phyloP scores from a whole-genome alignment of 2,888 invertebrate genomes.

The Hyles lineata region DNA sequence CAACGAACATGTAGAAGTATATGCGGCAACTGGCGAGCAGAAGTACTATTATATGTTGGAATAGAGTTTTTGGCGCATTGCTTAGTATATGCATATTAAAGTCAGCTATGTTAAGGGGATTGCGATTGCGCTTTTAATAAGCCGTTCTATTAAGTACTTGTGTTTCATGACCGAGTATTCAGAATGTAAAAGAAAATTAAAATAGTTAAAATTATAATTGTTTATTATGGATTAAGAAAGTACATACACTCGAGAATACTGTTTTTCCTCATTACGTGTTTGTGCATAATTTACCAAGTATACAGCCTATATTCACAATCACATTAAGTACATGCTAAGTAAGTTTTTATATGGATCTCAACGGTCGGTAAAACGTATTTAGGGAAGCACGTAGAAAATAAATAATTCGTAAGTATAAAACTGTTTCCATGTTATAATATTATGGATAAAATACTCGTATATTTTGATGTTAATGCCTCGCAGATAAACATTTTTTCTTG shows the following conservation, averaged over 20 bases:
- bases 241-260: too few species aligned
- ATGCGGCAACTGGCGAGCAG: conserved; percentile 14
- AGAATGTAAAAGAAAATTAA: background rate
- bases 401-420: background rate
- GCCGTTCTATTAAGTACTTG: background rate
- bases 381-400: too few species aligned
- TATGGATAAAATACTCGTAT: background rate
- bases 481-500: conserved; percentile 15
- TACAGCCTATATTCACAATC: too few species aligned
- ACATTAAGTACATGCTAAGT: too few species aligned
- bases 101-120: background rate
- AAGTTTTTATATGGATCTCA: too few species aligned
- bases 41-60: background rate
- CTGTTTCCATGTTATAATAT: conserved; percentile 10
- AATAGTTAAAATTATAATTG: too few species aligned
- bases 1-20: background rate
- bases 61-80: conserved; percentile 18
- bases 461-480: background rate
- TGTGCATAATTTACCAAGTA: too few species aligned
- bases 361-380: too few species aligned
- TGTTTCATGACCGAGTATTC: conserved; percentile 5
- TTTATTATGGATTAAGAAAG: too few species aligned
- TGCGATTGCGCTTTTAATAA: background rate
- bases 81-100: conserved; percentile 16
- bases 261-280: too few species aligned